Conservation (phyloP, 2,113 vertebrate genomes). For the Neogale vison region DNA sequence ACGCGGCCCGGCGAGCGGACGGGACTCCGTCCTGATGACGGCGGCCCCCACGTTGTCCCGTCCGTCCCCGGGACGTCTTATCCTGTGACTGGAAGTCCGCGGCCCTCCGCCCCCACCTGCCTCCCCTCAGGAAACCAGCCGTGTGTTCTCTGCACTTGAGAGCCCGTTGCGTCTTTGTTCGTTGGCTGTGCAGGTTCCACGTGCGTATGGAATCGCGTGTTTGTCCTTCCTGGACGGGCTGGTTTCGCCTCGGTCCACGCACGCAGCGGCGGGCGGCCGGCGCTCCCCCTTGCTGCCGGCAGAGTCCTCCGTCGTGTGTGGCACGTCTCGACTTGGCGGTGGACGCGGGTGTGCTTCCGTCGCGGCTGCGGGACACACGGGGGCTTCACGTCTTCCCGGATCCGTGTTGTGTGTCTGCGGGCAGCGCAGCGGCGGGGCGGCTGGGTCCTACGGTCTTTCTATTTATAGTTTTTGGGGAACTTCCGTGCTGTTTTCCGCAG, state of each 20-base stretch:
- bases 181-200: neutral
- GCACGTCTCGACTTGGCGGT: rapidly evolving
- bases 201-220: neutral
- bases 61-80: neutral
- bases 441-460: neutral
- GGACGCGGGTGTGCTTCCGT: rapidly evolving
- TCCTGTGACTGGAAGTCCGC: neutral
- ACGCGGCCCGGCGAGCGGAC: rapidly evolving
- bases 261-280: rapidly evolving
- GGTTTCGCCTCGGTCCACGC: neutral
- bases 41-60: neutral
- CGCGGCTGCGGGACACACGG: neutral
- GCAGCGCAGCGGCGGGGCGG: neutral
- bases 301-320: neutral
- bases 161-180: neutral
- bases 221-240: rapidly evolving
- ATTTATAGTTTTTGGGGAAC: neutral
- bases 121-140: neutral
- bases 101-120: neutral
- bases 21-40: neutral
- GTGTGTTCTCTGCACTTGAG: neutral
- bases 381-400: neutral
- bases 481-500: neutral
- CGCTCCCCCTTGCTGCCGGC: neutral
- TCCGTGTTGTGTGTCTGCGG: neutral